Percentiles rank a stretch among this genome's conserved stretches.
phyloP scores from a whole-genome alignment of 2,113 vertebrate genomes.

The Phrynosoma blainvillii region DNA sequence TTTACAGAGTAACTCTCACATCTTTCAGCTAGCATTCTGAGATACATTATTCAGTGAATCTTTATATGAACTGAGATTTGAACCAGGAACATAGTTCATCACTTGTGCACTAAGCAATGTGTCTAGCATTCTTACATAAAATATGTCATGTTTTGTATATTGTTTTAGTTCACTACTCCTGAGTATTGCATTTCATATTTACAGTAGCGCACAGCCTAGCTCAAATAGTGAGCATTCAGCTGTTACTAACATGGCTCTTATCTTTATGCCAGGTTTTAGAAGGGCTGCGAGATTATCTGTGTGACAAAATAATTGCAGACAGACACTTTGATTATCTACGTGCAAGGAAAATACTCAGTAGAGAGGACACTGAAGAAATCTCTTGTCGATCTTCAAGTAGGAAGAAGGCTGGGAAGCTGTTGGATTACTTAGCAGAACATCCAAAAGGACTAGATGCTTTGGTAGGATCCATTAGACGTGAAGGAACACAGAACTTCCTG shows the following conservation, averaged over 20 bases:
- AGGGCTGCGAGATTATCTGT: constrained; percentile 89
- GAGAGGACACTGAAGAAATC: constrained; percentile 96
- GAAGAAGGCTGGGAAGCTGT: constrained; percentile 86
- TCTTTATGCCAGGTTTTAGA: constrained; percentile 78
- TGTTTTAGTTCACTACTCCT: neutral
- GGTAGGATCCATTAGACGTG: constrained; percentile 89
- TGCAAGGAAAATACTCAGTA: constrained; percentile 90
- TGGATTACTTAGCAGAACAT: constrained; percentile 94
- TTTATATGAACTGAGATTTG: neutral
- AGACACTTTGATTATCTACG: constrained; percentile 95
- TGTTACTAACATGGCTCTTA: constrained; percentile 25
- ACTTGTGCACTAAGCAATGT: neutral
- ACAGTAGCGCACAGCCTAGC: neutral
- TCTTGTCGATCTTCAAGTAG: constrained; percentile 87
- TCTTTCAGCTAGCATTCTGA: neutral
- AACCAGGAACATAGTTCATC: neutral
- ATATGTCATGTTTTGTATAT: neutral
- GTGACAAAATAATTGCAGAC: constrained; percentile 93
- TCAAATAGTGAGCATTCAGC: neutral
- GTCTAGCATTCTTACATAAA: neutral
- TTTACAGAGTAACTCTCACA: neutral
- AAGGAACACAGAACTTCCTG: constrained; percentile 91
- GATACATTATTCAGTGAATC: neutral
- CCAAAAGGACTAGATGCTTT: constrained; percentile 90
- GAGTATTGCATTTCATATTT: neutral